A percentile compares a stretch with the other conserved stretches of the same genome.
phyloP scores from a whole-genome alignment of 2,888 invertebrate genomes.

The Hedychridium roseum region DNA sequence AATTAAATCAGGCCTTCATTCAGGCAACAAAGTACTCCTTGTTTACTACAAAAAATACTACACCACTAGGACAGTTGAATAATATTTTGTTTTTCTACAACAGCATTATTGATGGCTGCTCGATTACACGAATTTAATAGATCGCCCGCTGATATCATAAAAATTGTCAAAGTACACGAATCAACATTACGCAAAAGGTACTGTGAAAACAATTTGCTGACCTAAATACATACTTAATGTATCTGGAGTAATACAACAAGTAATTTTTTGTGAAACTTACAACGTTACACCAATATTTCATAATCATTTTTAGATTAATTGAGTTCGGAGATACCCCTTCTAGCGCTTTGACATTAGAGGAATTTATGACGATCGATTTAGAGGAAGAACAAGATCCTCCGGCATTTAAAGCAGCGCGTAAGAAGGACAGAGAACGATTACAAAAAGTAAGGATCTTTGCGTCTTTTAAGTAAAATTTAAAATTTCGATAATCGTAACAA shows the following conservation, averaged over 20 bases:
- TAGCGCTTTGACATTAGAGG: conserved; percentile 91
- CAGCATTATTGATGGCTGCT: conserved; percentile 92
- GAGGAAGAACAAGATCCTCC: conserved; percentile 98
- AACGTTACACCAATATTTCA: not conserved
- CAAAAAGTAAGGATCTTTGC: conserved; percentile 70
- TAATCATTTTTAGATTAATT: conserved; percentile 68
- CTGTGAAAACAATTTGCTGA: conserved; percentile 13
- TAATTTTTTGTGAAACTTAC: not conserved
- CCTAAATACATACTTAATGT: not conserved
- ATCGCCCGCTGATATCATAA: conserved; percentile 86
- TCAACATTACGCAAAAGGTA: conserved; percentile 88
- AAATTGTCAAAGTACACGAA: conserved; percentile 95
- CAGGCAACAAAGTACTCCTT: no score
- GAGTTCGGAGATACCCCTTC: conserved; percentile 98
- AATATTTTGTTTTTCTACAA: conserved; percentile 40
- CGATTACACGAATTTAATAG: conserved; percentile 91
- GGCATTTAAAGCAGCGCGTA: conserved; percentile 89
- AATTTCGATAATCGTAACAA: conserved; percentile 27
- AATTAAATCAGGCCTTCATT: no score
- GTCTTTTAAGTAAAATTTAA: conserved; percentile 23
- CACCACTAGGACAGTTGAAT: no score
- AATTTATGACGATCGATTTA: conserved; percentile 95
- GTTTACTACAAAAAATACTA: no score
- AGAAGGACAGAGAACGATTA: conserved; percentile 85
- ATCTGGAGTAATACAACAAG: not conserved